Evolutionary conservation across 2,797 vertebrate species (phyloP).

Genomic region (Diplodus puntazzo): DNA sequence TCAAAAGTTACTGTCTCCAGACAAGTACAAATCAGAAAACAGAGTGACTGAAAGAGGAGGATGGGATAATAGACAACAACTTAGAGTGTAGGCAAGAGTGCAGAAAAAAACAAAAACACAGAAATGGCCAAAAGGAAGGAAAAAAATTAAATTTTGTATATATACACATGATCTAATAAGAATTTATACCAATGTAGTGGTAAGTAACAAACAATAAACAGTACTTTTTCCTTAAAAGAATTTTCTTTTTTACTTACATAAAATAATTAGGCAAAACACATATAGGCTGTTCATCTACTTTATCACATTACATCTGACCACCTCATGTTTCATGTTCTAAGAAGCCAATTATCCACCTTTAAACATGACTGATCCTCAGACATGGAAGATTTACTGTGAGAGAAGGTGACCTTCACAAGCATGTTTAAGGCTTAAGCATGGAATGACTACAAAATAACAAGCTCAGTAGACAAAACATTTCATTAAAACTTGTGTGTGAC

Average conservation of each 20-base stretch:
- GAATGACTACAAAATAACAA: constrained; percentile 99
- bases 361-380: constrained; percentile 82
- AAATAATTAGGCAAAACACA: constrained; percentile 88
- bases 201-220: constrained; percentile 97
- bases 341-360: constrained; percentile 89
- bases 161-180: constrained; percentile 94
- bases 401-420: constrained; percentile 93
- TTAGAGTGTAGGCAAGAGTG: constrained; percentile 88
- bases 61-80: constrained; percentile 95
- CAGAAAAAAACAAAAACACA: constrained; percentile 69
- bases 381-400: constrained; percentile 85
- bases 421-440: constrained; percentile 98
- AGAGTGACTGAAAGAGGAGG: constrained; percentile 99
- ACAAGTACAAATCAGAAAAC: constrained; percentile 99
- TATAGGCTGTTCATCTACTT: constrained; percentile 85
- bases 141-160: constrained; percentile 89
- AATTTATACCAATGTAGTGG: constrained; percentile 99
- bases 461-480: constrained; percentile 97
- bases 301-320: constrained; percentile 84
- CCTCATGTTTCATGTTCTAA: constrained; percentile 94
- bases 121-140: constrained; percentile 78
- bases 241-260: constrained; percentile 86
- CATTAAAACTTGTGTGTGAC: constrained; percentile 97
- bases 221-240: constrained; percentile 89
- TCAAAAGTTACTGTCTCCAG: constrained; percentile 99